Evolutionary conservation across 2,797 vertebrate species (phyloP).

Genomic region (Anguilla anguilla): DNA sequence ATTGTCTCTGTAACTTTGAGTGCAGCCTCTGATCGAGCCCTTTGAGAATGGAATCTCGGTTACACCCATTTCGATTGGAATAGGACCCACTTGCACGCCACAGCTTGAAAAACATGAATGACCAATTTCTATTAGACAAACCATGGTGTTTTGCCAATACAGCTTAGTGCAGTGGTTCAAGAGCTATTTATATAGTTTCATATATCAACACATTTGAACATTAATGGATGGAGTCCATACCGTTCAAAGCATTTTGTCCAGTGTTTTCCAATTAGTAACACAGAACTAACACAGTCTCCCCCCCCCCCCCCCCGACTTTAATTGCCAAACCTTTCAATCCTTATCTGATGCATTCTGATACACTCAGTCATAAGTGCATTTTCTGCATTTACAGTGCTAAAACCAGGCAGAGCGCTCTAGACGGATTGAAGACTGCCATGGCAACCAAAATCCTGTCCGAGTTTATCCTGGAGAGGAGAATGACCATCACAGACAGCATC

Average conservation of each 20-base stretch:
- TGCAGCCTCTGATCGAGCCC: neutral
- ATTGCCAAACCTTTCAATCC: neutral
- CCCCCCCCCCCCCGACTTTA: too few relatives aligned
- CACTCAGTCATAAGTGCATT: neutral
- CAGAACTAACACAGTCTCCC: too few relatives aligned
- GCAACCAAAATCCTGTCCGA: conserved; percentile 91
- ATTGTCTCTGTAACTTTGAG: too few relatives aligned
- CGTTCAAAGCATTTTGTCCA: too few relatives aligned
- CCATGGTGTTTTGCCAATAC: neutral
- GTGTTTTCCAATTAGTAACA: too few relatives aligned
- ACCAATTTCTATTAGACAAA: neutral
- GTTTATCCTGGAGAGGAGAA: conserved; percentile 92
- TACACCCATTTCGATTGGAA: neutral
- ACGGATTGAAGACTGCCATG: conserved; percentile 89
- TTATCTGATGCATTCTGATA: neutral
- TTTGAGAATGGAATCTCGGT: neutral
- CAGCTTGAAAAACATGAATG: neutral
- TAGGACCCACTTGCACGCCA: neutral
- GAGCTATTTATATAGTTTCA: neutral
- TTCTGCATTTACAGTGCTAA: conserved; percentile 79
- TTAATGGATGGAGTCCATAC: too few relatives aligned
- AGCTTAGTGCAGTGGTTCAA: neutral
- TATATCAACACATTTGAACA: neutral
- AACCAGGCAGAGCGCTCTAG: conserved; percentile 90
- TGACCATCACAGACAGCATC: conserved; percentile 95